phyloP scores from a whole-genome alignment of 2,113 vertebrate species.

The Pionites leucogaster region DNA sequence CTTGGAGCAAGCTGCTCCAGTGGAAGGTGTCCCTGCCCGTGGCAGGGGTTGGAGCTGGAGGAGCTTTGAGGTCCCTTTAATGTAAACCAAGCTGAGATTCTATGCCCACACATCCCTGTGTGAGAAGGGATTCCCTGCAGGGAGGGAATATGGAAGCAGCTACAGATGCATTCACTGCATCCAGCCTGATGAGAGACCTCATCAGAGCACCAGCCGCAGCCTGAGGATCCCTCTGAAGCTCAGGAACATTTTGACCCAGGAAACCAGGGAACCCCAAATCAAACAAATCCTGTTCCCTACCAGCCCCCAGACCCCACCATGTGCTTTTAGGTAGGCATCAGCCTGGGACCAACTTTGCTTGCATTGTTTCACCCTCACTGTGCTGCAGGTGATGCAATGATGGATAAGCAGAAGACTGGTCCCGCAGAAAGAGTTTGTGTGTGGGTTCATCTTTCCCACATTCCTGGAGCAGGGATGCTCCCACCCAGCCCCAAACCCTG shows the following conservation, averaged over 20 bases:
- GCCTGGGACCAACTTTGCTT: neutral
- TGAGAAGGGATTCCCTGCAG: neutral
- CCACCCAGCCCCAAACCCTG: neutral
- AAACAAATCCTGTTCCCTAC: neutral
- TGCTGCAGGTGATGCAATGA: rapidly evolving
- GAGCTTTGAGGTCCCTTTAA: neutral
- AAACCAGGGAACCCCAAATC: neutral
- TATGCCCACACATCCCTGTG: neutral
- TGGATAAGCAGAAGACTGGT: neutral
- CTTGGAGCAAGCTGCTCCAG: neutral
- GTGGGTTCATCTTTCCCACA: rapidly evolving
- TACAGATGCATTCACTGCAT: rapidly evolving
- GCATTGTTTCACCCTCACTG: rapidly evolving
- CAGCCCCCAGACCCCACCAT: rapidly evolving
- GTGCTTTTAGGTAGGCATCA: rapidly evolving
- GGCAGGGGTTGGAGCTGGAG: neutral
- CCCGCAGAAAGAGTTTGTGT: neutral
- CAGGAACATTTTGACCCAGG: neutral
- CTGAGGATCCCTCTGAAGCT: neutral
- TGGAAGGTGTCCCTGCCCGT: neutral
- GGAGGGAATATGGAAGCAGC: rapidly evolving
- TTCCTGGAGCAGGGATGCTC: neutral
- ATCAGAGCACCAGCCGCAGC: rapidly evolving
- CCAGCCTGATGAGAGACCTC: neutral
- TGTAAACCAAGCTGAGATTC: neutral